Evolutionary conservation across 2,888 invertebrate genomes (phyloP), one percentile per base, ranked within the genome.

Genomic region (Morpho deidamia): DNA sequence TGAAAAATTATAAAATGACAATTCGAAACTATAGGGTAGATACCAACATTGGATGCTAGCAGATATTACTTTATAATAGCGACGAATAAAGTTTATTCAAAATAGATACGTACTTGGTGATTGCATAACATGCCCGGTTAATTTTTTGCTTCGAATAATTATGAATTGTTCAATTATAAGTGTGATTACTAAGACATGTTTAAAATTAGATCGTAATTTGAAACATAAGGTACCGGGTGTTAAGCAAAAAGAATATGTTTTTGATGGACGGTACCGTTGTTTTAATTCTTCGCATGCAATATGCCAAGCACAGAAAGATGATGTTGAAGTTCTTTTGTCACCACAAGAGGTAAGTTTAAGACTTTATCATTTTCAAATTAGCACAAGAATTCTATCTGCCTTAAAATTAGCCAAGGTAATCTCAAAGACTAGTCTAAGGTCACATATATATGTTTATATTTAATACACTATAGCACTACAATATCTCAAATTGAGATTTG

Each of bases 291-390:
- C 78, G 10, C 61, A 62, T 32, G 63, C 61, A 57, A 11, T 59
- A 53, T 48, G 59, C 55, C 72, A 78, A 41, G 55, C 72, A 12
- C 69, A 76, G 40, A 84, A 82, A 60, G 81, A 86, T 74, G 75
- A 72, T 41, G 62, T 72, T 44, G 69, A 78, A 44, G 68, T 78
- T 2, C 67, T 85, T 11, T 83, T 78, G 43, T 77, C 88, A 7
- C 86, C 88, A 23, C 83, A 85, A 74, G 88, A 88, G 72, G 88
- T 84, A 72, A 78, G 81, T 77, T 38, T 52, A 39, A n/a, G 11
- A 39, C n/a, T n/a, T n/a, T 1, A 39, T 39, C 23, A 23, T 23
- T 23, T 23, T 23, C 1, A 5, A 3, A 2, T 23, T 23, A 23
- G 23, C 23, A 23, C 1, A 5, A 23, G 0, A 23, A 23, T 23